Evolutionary conservation across 2,113 vertebrate species (phyloP).

Genomic region (Sialia sialis): DNA sequence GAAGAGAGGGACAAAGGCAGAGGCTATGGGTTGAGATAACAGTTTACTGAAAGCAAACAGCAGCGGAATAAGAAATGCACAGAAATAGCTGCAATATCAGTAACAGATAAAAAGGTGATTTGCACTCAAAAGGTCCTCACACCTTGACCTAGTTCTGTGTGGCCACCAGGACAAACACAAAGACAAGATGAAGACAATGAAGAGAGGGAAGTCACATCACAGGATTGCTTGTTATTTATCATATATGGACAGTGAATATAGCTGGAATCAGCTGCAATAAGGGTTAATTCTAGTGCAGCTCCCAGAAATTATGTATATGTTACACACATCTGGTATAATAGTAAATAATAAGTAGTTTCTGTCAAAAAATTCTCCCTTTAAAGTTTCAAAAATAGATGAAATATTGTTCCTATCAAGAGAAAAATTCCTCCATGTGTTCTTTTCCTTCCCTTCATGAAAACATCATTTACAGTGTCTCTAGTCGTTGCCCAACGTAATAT

Average conservation of each 20-base stretch:
- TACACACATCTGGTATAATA: neutral
- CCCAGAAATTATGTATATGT: neutral
- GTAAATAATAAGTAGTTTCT: neutral
- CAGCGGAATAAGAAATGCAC: neutral
- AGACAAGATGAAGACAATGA: no score
- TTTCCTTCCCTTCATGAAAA: neutral
- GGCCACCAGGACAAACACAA: no score
- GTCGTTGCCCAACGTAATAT: neutral
- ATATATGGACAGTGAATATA: neutral
- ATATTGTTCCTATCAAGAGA: neutral
- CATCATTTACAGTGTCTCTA: neutral
- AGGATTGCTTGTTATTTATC: neutral
- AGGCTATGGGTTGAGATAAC: neutral
- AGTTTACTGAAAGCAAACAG: neutral
- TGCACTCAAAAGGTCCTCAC: neutral
- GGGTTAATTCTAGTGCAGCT: neutral
- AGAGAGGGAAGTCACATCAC: neutral
- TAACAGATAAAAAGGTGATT: neutral
- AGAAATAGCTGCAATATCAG: neutral
- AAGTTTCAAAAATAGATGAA: neutral
- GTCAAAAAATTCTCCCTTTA: neutral
- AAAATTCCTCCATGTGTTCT: neutral
- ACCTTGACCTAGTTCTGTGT: accelerated
- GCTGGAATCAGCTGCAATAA: neutral
- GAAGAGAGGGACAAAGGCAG: neutral